Evolutionary conservation across 2,797 vertebrate species (phyloP).

Genomic region (Enteromius paludinosus): DNA sequence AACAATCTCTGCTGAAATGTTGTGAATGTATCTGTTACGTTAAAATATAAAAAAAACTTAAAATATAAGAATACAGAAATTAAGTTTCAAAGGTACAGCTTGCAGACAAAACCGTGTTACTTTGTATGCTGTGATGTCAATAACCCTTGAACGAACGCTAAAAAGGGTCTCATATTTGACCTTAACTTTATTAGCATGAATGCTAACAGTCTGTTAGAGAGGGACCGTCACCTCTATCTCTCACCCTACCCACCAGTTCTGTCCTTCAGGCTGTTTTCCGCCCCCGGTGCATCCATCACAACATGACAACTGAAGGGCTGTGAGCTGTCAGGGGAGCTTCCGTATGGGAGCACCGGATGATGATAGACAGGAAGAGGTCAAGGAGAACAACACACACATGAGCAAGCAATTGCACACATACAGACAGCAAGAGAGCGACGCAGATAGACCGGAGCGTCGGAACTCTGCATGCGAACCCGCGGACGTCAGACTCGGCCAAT

Average conservation of each 20-base stretch:
- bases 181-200: conserved; percentile 14
- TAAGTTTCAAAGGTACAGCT: background rate
- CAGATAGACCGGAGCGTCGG: background rate
- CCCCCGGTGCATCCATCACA: conserved; percentile 56
- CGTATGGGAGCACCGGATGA: conserved; percentile 48
- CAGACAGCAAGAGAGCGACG: conserved; percentile 7
- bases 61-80: background rate
- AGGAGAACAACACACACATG: conserved; percentile 54
- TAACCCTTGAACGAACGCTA: background rate
- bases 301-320: conserved; percentile 57
- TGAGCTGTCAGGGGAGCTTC: conserved; percentile 59
- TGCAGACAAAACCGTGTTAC: background rate
- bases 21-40: background rate
- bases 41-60: background rate
- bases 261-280: conserved; percentile 35
- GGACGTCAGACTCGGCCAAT: background rate
- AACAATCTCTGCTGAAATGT: background rate
- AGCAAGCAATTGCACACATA: conserved; percentile 45
- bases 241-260: conserved; percentile 28
- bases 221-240: conserved; percentile 10
- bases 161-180: background rate
- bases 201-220: conserved; percentile 5
- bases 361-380: conserved; percentile 62
- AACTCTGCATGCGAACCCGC: background rate
- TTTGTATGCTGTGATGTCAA: background rate